phyloP scores from a whole-genome alignment of 2,113 vertebrate genomes.

The Macroglossus sobrinus region DNA sequence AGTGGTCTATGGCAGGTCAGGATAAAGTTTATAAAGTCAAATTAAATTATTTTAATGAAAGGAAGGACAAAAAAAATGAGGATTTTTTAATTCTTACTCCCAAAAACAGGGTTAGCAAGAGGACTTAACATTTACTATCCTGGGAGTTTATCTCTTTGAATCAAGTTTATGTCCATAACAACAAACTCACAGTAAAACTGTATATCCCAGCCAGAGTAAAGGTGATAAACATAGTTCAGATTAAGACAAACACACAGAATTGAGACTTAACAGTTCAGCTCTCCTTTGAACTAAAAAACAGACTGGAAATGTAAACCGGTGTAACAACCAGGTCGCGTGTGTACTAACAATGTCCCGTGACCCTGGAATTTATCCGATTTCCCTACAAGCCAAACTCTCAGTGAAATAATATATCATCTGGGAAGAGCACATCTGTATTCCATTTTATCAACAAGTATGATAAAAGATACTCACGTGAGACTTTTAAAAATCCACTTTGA shows the following conservation, averaged over 20 bases:
- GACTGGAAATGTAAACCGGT: not conserved
- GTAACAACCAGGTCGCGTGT: not conserved
- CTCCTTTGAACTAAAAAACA: not conserved
- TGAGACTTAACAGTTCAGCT: not conserved
- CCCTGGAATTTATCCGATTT: not conserved
- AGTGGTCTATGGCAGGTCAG: not conserved
- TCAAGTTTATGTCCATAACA: not conserved
- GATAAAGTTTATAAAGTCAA: not conserved
- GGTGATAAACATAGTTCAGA: not conserved
- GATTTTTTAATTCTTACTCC: not conserved
- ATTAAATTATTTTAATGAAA: not conserved
- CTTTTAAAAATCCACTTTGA: not conserved
- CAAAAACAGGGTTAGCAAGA: not conserved
- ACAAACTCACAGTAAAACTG: not conserved
- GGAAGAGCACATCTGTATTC: not conserved
- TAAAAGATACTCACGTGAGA: not conserved
- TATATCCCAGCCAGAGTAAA: not conserved
- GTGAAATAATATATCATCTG: not conserved
- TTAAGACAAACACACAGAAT: not conserved
- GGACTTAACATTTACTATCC: not conserved
- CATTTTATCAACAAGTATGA: not conserved
- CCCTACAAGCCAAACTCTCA: not conserved
- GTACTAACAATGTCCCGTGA: not conserved
- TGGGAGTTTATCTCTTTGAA: not conserved
- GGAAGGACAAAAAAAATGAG: not conserved